Evolutionary conservation across 2,113 vertebrate genomes (phyloP), one percentile per base, ranked within the genome.

Genomic region (Eleginops maclovinus): DNA sequence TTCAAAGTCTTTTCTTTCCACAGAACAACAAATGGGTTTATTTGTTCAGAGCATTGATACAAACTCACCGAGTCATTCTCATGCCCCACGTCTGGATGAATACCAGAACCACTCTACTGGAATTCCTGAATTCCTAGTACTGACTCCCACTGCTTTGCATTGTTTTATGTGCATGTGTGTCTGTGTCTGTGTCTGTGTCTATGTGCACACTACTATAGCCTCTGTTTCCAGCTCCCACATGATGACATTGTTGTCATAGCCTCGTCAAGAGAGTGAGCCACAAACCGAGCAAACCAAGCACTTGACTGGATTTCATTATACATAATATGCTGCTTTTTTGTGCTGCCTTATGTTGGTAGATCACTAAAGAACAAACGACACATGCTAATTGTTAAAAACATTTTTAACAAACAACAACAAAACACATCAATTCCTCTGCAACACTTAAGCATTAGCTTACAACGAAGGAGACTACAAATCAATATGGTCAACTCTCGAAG

Each of bases 21-120:
- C 63, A 81, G 72, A 75, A 72, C 85, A 89, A 87, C 89, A 91
- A 89, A 89, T 89, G 85, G 41, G 78, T 90, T 85, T 90, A 87
- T 92, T 92, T 93, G 89, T 90, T 83, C 75, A 53, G 75, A 81
- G 83, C 78, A 28, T 68, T 51, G 77, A 81, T 60, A 71, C 72
- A 43, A 79, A 72, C 77, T 87, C 77, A 68, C 79, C 0, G 62
- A 77, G 85, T 90, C 79, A 75, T 77, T 87, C 69, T 88, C 90
- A 81, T 56, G 75, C 79, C 79, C 79, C 26, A 58, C 28, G 71
- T 72, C 81, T 81, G 63, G 72, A 74, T 58, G 53, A 85, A 90
- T 88, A 87, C 84, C 87, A 85, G 60, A 91, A 65, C 49, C 78
- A 60, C 79, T 90, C 75, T 61, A 67, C 47, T 83, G 87, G 88